Base-by-base conservation (phyloP, 2,113 vertebrate genomes). In the Dromas ardeola region DNA sequence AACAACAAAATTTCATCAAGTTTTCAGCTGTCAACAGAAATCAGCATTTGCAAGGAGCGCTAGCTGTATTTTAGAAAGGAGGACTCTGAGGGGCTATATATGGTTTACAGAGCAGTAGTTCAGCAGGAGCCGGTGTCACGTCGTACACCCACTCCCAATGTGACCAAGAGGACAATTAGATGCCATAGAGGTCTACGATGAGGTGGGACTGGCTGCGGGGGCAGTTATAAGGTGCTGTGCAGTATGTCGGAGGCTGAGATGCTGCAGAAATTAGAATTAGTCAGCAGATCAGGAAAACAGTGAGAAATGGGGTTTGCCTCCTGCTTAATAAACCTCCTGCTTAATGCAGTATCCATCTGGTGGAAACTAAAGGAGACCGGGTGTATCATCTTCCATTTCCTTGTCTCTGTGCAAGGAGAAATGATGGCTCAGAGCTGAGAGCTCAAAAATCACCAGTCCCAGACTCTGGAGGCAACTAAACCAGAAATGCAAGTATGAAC, bases 371-470 rank as follows among this genome's bases (percentile, higher is more conserved):
- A 49, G 11, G 43, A 79, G 45, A 42, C 6, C 2, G 23, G 40
- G 11, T 0, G 0, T 7, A 10, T 42, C 15, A 26, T 12, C 47
- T 76, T 59, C 13, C 11, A 20, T n/a, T 23, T 79, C 62, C 30
- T 71, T 38, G 29, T 71, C 34, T 67, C 36, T 59, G 56, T 19
- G 17, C 18, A 43, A 73, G 42, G 7, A 83, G 11, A 40, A 80
- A 36, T 2, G 11, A n/a, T 30, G 40, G 18, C 62, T 88, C 9
- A 19, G 27, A 17, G 15, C 4, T 8, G 12, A 67, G n/a, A 79
- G 34, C 67, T 70, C 34, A 59, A 15, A 56, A 76, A 20, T 10
- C 34, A 13, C 0, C 0, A 78, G 12, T 55, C 20, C 8, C 25
- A 58, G 26, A 15, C 21, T n/a, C 15, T 4, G 12, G 29, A 15